These are phyloP conservation scores for Nannoperca australis DNA, from an alignment of 2,797 vertebrate species.

Conservation along the genomic window DNA sequence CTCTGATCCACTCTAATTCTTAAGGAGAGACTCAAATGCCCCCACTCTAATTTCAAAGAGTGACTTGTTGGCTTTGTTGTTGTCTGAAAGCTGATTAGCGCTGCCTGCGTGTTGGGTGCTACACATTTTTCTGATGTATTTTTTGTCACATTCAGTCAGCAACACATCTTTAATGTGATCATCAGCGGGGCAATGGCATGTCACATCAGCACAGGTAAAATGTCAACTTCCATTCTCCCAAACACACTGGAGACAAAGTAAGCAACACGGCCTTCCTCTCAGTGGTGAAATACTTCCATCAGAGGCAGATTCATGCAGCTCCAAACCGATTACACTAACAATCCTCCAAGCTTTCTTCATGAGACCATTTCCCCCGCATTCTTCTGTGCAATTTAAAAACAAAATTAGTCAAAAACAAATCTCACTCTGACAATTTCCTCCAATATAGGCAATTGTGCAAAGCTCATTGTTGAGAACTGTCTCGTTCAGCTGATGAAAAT, in stretches of 20 bases:
- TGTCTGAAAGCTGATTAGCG: constrained; percentile 29
- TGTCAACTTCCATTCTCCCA: constrained; percentile 36
- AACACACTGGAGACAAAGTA: constrained; percentile 32
- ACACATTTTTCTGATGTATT: constrained; percentile 34
- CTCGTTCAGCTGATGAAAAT: constrained; percentile 24
- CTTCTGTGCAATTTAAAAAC: constrained; percentile 52
- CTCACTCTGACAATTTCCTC: constrained; percentile 44
- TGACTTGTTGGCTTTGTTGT: constrained; percentile 33
- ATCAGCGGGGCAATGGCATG: constrained; percentile 28
- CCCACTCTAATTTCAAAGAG: constrained; percentile 35
- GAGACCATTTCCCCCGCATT: constrained; percentile 38
- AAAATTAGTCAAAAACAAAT: constrained; percentile 31
- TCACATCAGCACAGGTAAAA: constrained; percentile 39
- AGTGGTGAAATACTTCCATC: constrained; percentile 39
- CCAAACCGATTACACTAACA: constrained; percentile 44
- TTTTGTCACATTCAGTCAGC: constrained; percentile 42
- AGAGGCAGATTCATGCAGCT: constrained; percentile 32
- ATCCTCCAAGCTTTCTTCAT: constrained; percentile 44
- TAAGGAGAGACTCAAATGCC: constrained; percentile 23
- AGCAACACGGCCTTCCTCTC: constrained; percentile 36
- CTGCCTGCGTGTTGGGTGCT: constrained; percentile 28
- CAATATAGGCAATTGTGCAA: constrained; percentile 21
- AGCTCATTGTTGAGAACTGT: constrained; percentile 16
- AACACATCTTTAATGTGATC: constrained; percentile 43
- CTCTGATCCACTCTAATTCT: constrained; percentile 35